A percentile compares a stretch with the other conserved stretches of the same genome.
These are phyloP conservation scores for Aeoliscus strigatus DNA, from an alignment of 2,797 vertebrate species.

Conservation along the genomic window DNA sequence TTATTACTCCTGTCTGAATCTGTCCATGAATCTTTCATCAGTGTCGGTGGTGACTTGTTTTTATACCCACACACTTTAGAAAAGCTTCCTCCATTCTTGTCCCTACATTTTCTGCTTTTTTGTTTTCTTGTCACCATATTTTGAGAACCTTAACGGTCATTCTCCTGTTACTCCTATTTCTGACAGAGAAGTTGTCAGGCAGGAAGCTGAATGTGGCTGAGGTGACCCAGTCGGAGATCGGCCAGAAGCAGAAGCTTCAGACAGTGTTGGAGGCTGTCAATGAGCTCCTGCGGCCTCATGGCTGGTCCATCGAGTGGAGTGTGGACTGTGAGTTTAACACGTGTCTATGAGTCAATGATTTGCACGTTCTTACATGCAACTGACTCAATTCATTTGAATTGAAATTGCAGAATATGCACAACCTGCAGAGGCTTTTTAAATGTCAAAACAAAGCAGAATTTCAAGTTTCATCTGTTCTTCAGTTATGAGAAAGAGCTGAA, in stretches of 20 bases:
- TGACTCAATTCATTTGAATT: conserved; percentile 1
- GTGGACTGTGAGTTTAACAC: conserved; percentile 84
- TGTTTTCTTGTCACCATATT: background rate
- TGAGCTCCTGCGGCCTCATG: conserved; percentile 83
- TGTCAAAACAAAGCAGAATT: too few relatives aligned
- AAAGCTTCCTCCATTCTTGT: conserved; percentile 8
- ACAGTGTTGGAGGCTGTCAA: conserved; percentile 90
- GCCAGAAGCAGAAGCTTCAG: conserved; percentile 95
- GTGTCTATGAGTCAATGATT: background rate
- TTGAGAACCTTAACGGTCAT: background rate
- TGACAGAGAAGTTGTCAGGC: conserved; percentile 84
- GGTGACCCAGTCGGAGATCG: conserved; percentile 94
- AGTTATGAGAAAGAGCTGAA: background rate
- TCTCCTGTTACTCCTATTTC: background rate
- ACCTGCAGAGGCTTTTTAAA: too few relatives aligned
- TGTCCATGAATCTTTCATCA: background rate
- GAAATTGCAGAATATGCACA: background rate
- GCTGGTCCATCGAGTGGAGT: conserved; percentile 88
- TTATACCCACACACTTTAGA: conserved; percentile 4
- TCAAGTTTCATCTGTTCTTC: too few relatives aligned
- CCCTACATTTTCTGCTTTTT: background rate
- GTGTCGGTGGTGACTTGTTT: conserved; percentile 12
- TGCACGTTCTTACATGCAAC: background rate
- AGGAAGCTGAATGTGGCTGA: conserved; percentile 93
- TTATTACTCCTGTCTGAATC: conserved; percentile 8